phyloP scores from a whole-genome alignment of 2,797 vertebrate species.

The Parauchenoglanis punctatus region DNA sequence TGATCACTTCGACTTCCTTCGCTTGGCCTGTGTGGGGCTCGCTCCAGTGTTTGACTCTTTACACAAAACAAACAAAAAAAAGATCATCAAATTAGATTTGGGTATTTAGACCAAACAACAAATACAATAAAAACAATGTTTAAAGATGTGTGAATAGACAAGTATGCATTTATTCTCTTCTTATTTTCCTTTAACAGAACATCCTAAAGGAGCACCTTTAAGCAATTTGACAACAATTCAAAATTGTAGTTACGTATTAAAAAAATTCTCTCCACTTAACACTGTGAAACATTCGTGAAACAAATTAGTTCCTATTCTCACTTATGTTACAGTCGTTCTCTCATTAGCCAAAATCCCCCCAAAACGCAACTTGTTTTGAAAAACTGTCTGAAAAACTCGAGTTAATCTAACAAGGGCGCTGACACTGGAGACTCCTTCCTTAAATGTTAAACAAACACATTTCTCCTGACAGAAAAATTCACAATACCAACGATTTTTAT shows the following conservation, averaged over 20 bases:
- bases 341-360: no score
- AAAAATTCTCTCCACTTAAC: neutral
- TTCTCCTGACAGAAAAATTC: neutral
- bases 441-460: neutral
- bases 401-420: neutral
- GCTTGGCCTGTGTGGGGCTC: slow-evolving; percentile 93
- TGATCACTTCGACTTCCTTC: slow-evolving; percentile 97
- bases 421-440: neutral
- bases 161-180: neutral
- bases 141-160: neutral
- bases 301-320: neutral
- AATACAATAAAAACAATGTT: neutral
- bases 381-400: neutral
- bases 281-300: neutral
- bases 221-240: neutral
- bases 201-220: neutral
- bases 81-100: neutral
- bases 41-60: slow-evolving; percentile 86
- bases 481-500: neutral
- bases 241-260: neutral
- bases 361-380: no score
- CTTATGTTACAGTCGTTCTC: neutral
- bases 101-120: neutral
- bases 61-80: slow-evolving; percentile 50
- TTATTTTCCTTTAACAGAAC: neutral